A percentile compares a stretch with the other conserved stretches of the same genome.
These are phyloP conservation scores for Macaca mulatta DNA, from an alignment of 2,113 vertebrate species.

Conservation along the genomic window DNA sequence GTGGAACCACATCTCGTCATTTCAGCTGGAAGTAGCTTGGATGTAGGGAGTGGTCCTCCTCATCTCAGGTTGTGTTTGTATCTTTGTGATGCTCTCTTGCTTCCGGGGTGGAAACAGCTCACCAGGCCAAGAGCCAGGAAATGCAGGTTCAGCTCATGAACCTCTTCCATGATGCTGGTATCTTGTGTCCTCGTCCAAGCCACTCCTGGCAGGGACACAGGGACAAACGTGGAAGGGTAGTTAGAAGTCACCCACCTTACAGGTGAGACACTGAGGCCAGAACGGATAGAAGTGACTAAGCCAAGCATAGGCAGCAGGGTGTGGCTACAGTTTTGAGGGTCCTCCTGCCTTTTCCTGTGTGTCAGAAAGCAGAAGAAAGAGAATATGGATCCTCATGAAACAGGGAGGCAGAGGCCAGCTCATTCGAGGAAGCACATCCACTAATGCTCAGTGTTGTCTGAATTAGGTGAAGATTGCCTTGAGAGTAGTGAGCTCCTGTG, in stretches of 20 bases:
- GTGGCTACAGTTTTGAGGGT: background rate
- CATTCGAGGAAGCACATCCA: background rate
- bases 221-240: background rate
- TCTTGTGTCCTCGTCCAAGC: background rate
- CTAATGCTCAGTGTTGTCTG: background rate
- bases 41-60: accelerated
- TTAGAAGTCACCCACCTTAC: background rate
- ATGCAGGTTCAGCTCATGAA: background rate
- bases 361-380: background rate
- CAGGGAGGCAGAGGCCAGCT: background rate
- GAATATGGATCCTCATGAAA: accelerated
- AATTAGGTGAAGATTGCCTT: background rate
- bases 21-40: background rate
- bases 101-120: background rate
- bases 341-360: background rate
- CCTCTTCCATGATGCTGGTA: background rate
- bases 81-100: background rate
- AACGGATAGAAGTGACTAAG: background rate
- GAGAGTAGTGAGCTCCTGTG: background rate
- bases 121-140: background rate
- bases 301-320: no score
- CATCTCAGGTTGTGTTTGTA: background rate
- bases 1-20: accelerated
- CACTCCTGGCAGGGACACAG: background rate
- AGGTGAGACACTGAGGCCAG: background rate